A percentile compares a stretch with the other conserved stretches of the same genome.
These are phyloP conservation scores for Agrochola circellaris DNA, from an alignment of 2,888 invertebrate species.

Conservation along the genomic window DNA sequence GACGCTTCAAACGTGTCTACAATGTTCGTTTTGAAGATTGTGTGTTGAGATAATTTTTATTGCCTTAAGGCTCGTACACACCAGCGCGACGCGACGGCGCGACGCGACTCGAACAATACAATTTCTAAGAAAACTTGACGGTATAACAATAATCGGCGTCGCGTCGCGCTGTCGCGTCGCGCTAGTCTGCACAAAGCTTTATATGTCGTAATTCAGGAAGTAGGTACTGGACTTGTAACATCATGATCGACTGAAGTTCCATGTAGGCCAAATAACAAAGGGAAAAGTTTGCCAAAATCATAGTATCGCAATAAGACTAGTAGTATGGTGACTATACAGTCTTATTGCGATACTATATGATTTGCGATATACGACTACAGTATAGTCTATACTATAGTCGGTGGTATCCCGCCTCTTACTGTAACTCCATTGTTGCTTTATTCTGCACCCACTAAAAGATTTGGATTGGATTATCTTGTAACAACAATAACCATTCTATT, in stretches of 20 bases:
- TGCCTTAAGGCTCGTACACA: too few relatives aligned
- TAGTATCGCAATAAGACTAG: not conserved
- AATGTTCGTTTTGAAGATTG: slow-evolving; percentile 37
- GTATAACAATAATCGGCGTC: too few relatives aligned
- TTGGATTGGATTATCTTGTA: not conserved
- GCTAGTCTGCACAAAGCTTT: too few relatives aligned
- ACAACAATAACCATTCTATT: not conserved
- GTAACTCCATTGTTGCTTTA: not conserved
- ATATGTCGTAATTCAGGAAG: slow-evolving; percentile 11
- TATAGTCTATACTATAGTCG: too few relatives aligned
- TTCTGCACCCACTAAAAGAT: not conserved
- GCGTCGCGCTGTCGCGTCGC: too few relatives aligned
- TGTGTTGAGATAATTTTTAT: slow-evolving; percentile 35
- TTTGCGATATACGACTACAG: too few relatives aligned
- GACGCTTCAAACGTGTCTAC: slow-evolving; percentile 48
- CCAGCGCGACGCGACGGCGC: too few relatives aligned
- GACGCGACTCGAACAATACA: too few relatives aligned
- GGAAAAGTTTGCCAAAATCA: not conserved
- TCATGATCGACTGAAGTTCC: not conserved
- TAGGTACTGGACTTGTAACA: not conserved
- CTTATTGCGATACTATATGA: too few relatives aligned
- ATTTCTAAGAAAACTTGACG: too few relatives aligned
- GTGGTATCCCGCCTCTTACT: not conserved
- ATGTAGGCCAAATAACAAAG: not conserved
- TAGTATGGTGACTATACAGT: too few relatives aligned